Evolutionary conservation across 2,797 vertebrate species (phyloP).

Genomic region (Sus cebifrons): DNA sequence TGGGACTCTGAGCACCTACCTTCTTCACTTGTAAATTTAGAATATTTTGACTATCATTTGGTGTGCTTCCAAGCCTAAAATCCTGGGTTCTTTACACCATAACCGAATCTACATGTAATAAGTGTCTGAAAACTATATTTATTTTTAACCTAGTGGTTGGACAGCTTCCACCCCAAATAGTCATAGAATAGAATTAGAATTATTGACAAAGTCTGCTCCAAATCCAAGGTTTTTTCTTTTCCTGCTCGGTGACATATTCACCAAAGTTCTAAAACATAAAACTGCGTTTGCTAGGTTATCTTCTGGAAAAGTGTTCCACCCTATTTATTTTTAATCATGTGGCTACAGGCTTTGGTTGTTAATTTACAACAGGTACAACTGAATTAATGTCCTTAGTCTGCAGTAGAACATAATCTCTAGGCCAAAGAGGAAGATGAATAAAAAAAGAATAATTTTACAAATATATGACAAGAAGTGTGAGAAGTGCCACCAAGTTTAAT

Average conservation of each 20-base stretch:
- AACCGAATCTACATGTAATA: not conserved
- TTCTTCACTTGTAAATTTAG: not conserved
- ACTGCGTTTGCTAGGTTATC: not conserved
- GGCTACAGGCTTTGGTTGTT: not conserved
- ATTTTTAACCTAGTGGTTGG: not conserved
- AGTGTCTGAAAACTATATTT: conserved; percentile 16
- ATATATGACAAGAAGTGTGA: not conserved
- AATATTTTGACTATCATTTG: not conserved
- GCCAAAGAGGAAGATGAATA: not conserved
- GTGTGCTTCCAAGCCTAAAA: not conserved
- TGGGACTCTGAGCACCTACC: not conserved
- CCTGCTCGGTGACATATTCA: not conserved
- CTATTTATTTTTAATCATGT: not conserved
- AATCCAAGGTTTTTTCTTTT: not conserved
- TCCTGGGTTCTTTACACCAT: not conserved
- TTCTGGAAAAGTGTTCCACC: not conserved
- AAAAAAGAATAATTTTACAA: not conserved
- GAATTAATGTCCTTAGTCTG: not conserved
- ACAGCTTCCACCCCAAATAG: not conserved
- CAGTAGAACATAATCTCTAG: not conserved
- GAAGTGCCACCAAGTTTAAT: not conserved
- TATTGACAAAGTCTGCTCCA: not conserved
- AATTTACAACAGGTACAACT: conserved; percentile 7
- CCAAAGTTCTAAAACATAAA: conserved; percentile 52
- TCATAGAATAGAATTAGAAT: not conserved